These are phyloP conservation scores for Coelopa pilipes DNA, from an alignment of 2,888 invertebrate species.

Conservation along the genomic window DNA sequence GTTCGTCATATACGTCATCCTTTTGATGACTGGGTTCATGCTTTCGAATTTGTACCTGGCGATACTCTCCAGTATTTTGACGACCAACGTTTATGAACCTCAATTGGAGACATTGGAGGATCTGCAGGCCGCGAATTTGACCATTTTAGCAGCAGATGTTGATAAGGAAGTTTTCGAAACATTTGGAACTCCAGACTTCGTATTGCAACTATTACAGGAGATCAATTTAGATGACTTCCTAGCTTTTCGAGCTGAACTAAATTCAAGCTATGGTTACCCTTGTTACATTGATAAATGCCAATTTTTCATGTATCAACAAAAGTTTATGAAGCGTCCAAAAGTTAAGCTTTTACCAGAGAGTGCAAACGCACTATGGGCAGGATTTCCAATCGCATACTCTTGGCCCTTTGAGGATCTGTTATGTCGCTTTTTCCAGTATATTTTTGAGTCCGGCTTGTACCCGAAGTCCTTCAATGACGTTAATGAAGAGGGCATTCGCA, in stretches of 20 bases:
- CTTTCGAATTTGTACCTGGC: slow-evolving; percentile 31
- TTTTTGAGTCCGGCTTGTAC: slow-evolving; percentile 39
- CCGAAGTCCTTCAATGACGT: slow-evolving; percentile 18
- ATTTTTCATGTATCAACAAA: slow-evolving; percentile 49
- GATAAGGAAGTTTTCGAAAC: background rate
- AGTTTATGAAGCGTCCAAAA: slow-evolving; percentile 41
- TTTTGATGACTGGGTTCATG: slow-evolving; percentile 28
- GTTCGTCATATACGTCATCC: too few relatives aligned
- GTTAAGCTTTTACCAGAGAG: slow-evolving; percentile 38
- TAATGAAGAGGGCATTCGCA: slow-evolving; percentile 40
- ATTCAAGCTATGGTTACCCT: slow-evolving; percentile 40
- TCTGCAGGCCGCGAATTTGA: slow-evolving; percentile 21
- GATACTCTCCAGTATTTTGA: slow-evolving; percentile 31
- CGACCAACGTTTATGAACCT: slow-evolving; percentile 26
- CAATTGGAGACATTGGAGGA: slow-evolving; percentile 32
- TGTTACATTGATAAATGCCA: slow-evolving; percentile 40
- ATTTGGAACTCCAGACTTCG: background rate
- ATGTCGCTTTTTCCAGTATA: slow-evolving; percentile 31
- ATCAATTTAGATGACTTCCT: background rate
- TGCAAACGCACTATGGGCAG: slow-evolving; percentile 38
- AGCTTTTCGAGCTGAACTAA: slow-evolving; percentile 37
- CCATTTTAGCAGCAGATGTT: slow-evolving; percentile 6
- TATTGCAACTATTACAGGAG: background rate
- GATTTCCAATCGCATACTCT: slow-evolving; percentile 43
- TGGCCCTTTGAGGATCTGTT: slow-evolving; percentile 44